Evolutionary conservation across 1,140 invertebrate species (phyloP).

Genomic region (Papilio polytes): DNA sequence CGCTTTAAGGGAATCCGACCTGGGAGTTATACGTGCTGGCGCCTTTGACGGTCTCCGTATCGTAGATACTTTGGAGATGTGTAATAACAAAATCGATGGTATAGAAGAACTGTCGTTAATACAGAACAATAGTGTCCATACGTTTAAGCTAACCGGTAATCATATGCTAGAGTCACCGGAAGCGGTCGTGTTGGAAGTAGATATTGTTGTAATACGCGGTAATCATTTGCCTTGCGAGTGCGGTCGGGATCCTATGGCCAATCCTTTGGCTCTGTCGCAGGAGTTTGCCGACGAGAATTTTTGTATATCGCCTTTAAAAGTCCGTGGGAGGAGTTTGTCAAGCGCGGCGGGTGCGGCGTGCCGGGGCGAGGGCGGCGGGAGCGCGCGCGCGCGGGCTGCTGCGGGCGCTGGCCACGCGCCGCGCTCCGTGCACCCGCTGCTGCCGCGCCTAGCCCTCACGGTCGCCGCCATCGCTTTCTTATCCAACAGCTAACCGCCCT

Average conservation of each 20-base stretch:
- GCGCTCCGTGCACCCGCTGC: conserved; percentile 47
- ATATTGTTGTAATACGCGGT: conserved; percentile 86
- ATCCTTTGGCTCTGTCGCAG: conserved; percentile 88
- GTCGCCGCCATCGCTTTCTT: conserved; percentile 65
- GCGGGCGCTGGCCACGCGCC: conserved; percentile 60
- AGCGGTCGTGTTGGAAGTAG: conserved; percentile 87
- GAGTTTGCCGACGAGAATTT: conserved; percentile 91
- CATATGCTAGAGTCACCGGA: conserved; percentile 90
- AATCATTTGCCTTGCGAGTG: conserved; percentile 94
- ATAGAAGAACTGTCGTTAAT: conserved; percentile 89
- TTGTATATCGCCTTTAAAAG: conserved; percentile 93
- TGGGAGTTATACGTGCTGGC: conserved; percentile 88
- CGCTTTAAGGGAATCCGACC: conserved; percentile 91
- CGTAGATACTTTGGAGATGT: conserved; percentile 88
- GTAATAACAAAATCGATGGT: conserved; percentile 93
- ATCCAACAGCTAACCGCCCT: conserved; percentile 69
- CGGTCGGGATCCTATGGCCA: conserved; percentile 89
- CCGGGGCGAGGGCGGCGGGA: conserved; percentile 71
- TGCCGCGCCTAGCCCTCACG: conserved; percentile 56
- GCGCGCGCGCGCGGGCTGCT: conserved; percentile 68
- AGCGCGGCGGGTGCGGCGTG: conserved; percentile 87
- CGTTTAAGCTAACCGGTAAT: conserved; percentile 90
- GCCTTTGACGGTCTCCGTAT: conserved; percentile 89
- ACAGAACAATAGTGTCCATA: conserved; percentile 87
- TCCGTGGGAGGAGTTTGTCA: conserved; percentile 89